Conservation (phyloP, 2,888 invertebrate species). For the Dasysyrphus albostriatus region DNA sequence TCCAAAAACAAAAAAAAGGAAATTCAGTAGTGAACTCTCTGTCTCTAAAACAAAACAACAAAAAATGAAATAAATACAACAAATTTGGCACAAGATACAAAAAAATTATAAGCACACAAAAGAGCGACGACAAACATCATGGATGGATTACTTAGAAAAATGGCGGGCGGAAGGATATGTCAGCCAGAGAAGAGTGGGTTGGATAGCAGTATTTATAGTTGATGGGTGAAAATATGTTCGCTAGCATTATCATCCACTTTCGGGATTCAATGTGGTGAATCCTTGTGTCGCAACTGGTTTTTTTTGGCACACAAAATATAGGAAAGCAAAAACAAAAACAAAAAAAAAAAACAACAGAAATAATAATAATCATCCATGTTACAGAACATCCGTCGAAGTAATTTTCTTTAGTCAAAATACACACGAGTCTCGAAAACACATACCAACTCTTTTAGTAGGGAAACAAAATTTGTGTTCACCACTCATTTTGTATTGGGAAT, state of each 20-base stretch:
- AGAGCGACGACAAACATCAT: slow-evolving; percentile 70
- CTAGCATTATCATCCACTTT: slow-evolving; percentile 53
- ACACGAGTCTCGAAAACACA: not conserved
- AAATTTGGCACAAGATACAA: slow-evolving; percentile 69
- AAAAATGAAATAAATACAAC: slow-evolving; percentile 30
- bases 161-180: slow-evolving; percentile 16
- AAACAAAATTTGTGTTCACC: not conserved
- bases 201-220: not conserved
- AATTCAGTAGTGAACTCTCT: slow-evolving; percentile 34
- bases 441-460: not conserved
- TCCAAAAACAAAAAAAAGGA: slow-evolving; percentile 22
- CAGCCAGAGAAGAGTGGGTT: not conserved
- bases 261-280: slow-evolving; percentile 41
- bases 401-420: not conserved
- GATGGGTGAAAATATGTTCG: slow-evolving; percentile 37
- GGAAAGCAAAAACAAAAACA: no score
- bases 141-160: slow-evolving; percentile 54
- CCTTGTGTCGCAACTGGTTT: slow-evolving; percentile 68
- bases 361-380: slow-evolving; percentile 67
- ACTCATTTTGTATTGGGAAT: not conserved
- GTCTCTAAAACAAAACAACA: slow-evolving; percentile 15
- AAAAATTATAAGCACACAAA: slow-evolving; percentile 71
- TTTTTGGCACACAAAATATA: slow-evolving; percentile 64
- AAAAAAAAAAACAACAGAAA: slow-evolving; percentile 56
- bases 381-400: slow-evolving; percentile 61